Percentiles rank a stretch among this genome's conserved stretches.
These are phyloP conservation scores for Echinops telfairi DNA, from an alignment of 2,113 vertebrate genomes.

Conservation along the genomic window DNA sequence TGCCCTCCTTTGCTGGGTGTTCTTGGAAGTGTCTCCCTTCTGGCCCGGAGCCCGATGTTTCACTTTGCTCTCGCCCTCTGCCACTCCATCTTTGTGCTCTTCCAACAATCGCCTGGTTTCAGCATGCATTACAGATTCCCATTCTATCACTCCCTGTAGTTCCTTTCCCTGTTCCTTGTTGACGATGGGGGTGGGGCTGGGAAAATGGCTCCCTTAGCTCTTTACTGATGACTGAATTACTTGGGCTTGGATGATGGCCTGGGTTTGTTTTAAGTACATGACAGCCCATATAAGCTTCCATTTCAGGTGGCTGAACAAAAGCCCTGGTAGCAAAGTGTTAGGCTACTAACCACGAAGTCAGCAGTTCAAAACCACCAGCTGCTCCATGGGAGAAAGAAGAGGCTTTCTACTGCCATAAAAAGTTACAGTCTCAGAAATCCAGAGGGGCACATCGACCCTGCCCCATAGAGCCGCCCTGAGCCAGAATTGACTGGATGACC, in stretches of 20 bases:
- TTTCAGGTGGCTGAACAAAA: accelerated
- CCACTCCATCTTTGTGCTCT: conserved; percentile 30
- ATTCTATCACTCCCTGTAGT: conserved; percentile 81
- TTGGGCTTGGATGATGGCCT: conserved; percentile 69
- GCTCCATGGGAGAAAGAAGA: too few relatives aligned
- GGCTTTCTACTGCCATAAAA: too few relatives aligned
- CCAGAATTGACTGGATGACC: too few relatives aligned
- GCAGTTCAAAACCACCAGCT: too few relatives aligned
- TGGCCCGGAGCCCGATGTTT: not conserved
- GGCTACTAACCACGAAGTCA: too few relatives aligned
- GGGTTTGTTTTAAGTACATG: not conserved
- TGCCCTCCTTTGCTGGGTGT: not conserved
- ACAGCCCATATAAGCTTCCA: accelerated
- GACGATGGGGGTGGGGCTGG: conserved; percentile 70
- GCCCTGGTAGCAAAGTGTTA: not conserved
- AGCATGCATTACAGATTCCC: conserved; percentile 71
- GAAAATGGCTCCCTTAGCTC: conserved; percentile 74
- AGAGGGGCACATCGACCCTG: too few relatives aligned
- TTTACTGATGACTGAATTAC: conserved; percentile 68
- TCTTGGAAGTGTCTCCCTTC: conserved; percentile 29
- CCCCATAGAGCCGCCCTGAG: too few relatives aligned
- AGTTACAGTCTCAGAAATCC: too few relatives aligned
- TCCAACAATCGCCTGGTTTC: conserved; percentile 33
- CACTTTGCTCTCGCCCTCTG: conserved; percentile 37
- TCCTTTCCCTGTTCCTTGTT: conserved; percentile 79